phyloP scores from a whole-genome alignment of 2,888 invertebrate genomes.

The Polydrusus cervinus region DNA sequence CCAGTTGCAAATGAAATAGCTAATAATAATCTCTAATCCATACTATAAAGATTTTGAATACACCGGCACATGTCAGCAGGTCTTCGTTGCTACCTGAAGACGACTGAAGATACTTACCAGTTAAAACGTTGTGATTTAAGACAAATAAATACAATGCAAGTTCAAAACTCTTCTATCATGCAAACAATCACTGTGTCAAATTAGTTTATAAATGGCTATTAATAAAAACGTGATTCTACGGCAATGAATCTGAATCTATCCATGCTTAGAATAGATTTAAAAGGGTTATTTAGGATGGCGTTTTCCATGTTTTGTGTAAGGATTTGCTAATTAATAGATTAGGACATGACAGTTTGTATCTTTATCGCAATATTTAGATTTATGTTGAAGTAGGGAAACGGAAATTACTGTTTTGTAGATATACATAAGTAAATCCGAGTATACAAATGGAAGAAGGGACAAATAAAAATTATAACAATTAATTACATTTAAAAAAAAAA shows the following conservation, averaged over 20 bases:
- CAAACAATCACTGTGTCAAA: too few species aligned
- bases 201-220: neutral
- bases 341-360: conserved; percentile 13
- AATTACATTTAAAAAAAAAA: too few species aligned
- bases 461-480: too few species aligned
- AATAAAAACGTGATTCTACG: neutral
- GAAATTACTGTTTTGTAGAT: neutral
- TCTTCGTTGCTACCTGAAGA: too few species aligned
- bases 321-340: conserved; percentile 13
- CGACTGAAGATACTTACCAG: too few species aligned
- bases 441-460: neutral
- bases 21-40: too few species aligned
- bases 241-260: neutral
- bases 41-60: too few species aligned
- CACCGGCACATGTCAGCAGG: too few species aligned
- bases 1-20: too few species aligned
- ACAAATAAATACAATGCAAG: too few species aligned
- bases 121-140: too few species aligned
- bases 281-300: conserved; percentile 7
- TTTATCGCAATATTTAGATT: neutral
- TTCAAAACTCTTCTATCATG: too few species aligned
- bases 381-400: neutral
- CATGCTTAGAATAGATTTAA: conserved; percentile 13
- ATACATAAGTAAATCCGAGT: neutral
- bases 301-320: neutral